Evolutionary conservation across 2,888 invertebrate genomes (phyloP).

Genomic region (Lysandra coridon): DNA sequence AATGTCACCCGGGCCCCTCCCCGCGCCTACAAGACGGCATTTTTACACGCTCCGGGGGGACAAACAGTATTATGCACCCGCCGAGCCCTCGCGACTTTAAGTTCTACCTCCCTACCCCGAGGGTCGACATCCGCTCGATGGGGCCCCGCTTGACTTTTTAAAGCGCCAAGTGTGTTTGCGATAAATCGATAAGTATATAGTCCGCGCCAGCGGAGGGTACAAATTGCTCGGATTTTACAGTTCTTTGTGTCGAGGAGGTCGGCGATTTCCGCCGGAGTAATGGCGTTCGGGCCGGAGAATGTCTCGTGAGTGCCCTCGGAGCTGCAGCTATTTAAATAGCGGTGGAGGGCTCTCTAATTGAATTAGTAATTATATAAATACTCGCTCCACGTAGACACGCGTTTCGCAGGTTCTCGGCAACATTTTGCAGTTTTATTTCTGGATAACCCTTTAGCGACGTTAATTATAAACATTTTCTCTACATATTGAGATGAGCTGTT

Average conservation of each 20-base stretch:
- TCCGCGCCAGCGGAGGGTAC: conserved; percentile 65
- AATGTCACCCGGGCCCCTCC: conserved; percentile 63
- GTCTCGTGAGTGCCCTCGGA: conserved; percentile 31
- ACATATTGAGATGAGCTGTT: not conserved
- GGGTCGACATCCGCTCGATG: conserved; percentile 42
- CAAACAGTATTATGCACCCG: conserved; percentile 60
- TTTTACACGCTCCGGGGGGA: conserved; percentile 65
- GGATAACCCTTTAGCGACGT: not conserved
- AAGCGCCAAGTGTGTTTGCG: conserved; percentile 67
- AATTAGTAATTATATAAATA: conserved; percentile 18
- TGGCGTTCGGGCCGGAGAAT: conserved; percentile 56
- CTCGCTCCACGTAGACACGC: not conserved
- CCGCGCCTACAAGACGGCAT: conserved; percentile 75
- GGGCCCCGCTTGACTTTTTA: conserved; percentile 57
- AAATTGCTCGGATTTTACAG: conserved; percentile 74
- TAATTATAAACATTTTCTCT: not conserved
- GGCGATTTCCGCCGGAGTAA: conserved; percentile 65
- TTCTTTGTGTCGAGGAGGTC: conserved; percentile 66
- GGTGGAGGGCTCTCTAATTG: conserved; percentile 13
- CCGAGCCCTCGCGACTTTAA: conserved; percentile 48
- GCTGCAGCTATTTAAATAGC: conserved; percentile 21
- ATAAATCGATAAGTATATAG: conserved; percentile 78
- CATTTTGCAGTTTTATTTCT: not conserved
- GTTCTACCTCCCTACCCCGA: conserved; percentile 45
- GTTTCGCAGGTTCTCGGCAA: not conserved